Conservation (phyloP, 2,888 invertebrate genomes). For the Dichetophora obliterata region DNA sequence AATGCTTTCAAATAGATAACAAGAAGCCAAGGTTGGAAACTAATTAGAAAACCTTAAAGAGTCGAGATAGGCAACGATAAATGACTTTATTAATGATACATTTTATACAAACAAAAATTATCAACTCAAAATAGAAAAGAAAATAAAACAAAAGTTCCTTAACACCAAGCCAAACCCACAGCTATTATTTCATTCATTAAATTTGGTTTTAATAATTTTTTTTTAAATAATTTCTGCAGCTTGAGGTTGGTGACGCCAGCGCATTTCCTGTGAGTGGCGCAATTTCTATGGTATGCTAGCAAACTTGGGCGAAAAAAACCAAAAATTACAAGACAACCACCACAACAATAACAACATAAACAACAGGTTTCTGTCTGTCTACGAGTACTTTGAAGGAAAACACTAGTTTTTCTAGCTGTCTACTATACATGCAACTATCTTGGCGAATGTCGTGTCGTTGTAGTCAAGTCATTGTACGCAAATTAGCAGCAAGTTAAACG, state of each 20-base stretch:
- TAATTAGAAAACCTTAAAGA: too few species aligned
- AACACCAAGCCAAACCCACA: neutral
- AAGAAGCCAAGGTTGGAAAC: too few species aligned
- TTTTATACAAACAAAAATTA: neutral
- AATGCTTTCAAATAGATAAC: too few species aligned
- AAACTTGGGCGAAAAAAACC: neutral
- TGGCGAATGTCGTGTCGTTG: neutral
- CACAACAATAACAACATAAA: neutral
- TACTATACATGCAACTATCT: neutral
- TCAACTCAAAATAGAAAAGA: neutral
- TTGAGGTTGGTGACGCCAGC: slow-evolving; percentile 11
- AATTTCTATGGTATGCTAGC: neutral
- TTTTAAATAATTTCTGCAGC: neutral
- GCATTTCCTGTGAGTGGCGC: slow-evolving; percentile 19
- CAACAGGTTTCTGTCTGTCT: neutral
- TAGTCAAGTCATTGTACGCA: slow-evolving; percentile 28
- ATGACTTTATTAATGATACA: neutral
- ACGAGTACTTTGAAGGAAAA: neutral
- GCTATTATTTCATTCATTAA: neutral
- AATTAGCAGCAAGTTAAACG: slow-evolving; percentile 11
- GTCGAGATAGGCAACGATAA: too few species aligned
- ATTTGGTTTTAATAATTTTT: neutral
- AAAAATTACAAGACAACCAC: neutral
- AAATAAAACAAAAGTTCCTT: neutral
- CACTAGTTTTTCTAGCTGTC: slow-evolving; percentile 14